A percentile compares a stretch with the other conserved stretches of the same genome.
phyloP scores from a whole-genome alignment of 2,797 vertebrate species.

The Siniperca undulata region DNA sequence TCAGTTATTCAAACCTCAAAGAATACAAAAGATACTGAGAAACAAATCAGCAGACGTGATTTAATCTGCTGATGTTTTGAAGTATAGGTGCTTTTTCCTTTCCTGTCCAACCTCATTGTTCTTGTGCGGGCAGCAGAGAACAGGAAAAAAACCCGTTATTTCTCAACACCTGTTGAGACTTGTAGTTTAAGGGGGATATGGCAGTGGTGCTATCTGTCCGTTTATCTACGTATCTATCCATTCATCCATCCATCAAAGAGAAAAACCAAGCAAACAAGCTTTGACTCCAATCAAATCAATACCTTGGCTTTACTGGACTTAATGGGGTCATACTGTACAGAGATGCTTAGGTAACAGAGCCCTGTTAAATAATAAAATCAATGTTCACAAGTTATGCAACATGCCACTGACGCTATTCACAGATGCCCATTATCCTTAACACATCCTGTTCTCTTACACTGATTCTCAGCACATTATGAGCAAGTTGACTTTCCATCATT shows the following conservation, averaged over 20 bases:
- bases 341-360: constrained; percentile 65
- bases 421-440: constrained; percentile 49
- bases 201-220: not conserved
- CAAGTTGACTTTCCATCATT: not conserved
- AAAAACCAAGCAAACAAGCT: constrained; percentile 12
- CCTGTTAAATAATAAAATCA: constrained; percentile 77
- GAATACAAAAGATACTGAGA: not conserved
- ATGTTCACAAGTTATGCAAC: constrained; percentile 72
- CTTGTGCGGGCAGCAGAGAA: not conserved
- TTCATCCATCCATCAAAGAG: constrained; percentile 16
- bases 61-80: not conserved
- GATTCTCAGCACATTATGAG: constrained; percentile 40
- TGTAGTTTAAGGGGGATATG: not conserved
- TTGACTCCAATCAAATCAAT: constrained; percentile 56
- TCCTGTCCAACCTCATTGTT: not conserved
- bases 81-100: not conserved
- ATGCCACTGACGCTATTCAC: constrained; percentile 58
- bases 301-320: constrained; percentile 40
- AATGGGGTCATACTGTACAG: constrained; percentile 43
- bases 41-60: not conserved
- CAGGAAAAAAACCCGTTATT: not conserved
- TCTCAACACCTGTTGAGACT: not conserved
- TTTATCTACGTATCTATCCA: not conserved
- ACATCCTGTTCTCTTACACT: constrained; percentile 55
- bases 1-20: not conserved